phyloP scores from a whole-genome alignment of 2,113 vertebrate genomes.

The Axis porcinus region DNA sequence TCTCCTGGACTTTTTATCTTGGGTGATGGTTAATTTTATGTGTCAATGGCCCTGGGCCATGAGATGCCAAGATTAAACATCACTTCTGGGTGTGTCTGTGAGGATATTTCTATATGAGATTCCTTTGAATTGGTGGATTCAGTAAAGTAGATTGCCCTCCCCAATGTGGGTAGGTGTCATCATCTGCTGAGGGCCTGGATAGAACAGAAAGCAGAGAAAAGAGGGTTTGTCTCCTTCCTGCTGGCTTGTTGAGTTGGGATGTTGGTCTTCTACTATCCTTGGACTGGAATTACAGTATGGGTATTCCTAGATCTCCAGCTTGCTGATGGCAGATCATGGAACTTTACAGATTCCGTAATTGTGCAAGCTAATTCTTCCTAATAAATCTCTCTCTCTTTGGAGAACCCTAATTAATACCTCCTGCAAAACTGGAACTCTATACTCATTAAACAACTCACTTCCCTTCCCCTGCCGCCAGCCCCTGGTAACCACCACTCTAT shows the following conservation, averaged over 20 bases:
- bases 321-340: not conserved
- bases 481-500: not conserved
- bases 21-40: not conserved
- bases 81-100: not conserved
- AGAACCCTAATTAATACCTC: not conserved
- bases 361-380: not conserved
- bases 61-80: not conserved
- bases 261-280: not conserved
- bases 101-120: not conserved
- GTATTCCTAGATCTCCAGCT: not conserved
- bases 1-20: not conserved
- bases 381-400: not conserved
- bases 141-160: not conserved
- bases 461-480: rapidly evolving
- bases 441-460: not conserved
- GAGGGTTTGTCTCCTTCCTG: not conserved
- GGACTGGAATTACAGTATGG: not conserved
- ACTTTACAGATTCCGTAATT: not conserved
- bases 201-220: not conserved
- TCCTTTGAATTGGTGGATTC: not conserved
- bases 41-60: not conserved
- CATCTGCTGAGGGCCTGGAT: not conserved
- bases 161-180: not conserved
- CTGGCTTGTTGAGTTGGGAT: not conserved
- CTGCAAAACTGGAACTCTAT: not conserved